phyloP scores from a whole-genome alignment of 35 echinoderm and acorn worm species.

The Hemicentrotus pulcherrimus region DNA sequence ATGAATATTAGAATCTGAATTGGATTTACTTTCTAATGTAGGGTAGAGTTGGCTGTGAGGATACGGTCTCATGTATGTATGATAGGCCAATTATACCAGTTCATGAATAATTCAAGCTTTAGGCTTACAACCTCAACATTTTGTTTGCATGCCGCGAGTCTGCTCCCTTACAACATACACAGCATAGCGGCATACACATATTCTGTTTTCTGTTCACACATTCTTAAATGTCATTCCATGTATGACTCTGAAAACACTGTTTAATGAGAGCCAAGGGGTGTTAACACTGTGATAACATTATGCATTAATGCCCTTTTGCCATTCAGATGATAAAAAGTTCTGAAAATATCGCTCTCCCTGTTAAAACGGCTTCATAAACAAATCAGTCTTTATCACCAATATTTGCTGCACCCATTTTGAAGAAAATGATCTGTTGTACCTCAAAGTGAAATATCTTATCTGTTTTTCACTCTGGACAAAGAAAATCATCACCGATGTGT shows the following conservation, averaged over 20 bases:
- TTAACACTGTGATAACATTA: no score
- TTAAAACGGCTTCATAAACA: background rate
- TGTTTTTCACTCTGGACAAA: background rate
- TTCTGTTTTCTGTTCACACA: no score
- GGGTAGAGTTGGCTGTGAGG: background rate
- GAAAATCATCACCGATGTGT: background rate
- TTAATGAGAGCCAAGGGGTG: no score
- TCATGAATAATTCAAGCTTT: constrained; percentile 13
- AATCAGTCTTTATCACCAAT: no score
- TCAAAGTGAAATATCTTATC: background rate
- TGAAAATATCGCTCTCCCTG: background rate
- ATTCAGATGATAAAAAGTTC: no score
- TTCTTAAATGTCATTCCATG: no score
- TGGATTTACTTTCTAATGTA: background rate
- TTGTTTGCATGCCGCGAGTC: background rate
- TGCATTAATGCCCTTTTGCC: no score
- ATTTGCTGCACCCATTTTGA: background rate
- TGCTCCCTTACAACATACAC: background rate
- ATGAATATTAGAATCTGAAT: background rate
- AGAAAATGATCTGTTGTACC: background rate
- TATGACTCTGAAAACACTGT: no score
- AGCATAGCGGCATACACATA: no score
- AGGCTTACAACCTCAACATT: background rate
- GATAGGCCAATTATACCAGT: background rate
- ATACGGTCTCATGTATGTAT: background rate